Evolutionary conservation across 2,888 invertebrate genomes (phyloP), one percentile per base, ranked within the genome.

Genomic region (Macropis europaea): DNA sequence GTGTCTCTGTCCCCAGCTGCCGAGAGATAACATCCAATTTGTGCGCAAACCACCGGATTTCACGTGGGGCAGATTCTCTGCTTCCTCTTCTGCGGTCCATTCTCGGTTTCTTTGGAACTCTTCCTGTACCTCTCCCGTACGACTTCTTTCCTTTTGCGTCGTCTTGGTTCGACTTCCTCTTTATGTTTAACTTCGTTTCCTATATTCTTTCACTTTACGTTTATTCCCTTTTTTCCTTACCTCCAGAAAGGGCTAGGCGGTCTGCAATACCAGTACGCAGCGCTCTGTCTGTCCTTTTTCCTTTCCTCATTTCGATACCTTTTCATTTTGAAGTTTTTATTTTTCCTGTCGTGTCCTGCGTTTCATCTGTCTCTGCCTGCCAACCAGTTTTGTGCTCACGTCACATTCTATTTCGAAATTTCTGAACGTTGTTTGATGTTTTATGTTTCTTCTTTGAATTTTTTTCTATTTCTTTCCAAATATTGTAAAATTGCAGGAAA

Each of bases 1-100:
- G 40, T 53, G 40, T 63, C 69, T 73, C 77, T 84, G 82, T 86
- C 85, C 86, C 85, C 86, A 86, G 86, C 86, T 86, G 87, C 85
- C 77, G 82, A 82, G 84, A 83, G 86, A 86, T 87, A 88, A 80
- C 81, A 79, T 80, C 80, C 80, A 80, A 80, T 80, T 80, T 80
- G 81, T 74, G 81, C 74, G 77, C 82, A 79, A 82, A 81, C 81
- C 82, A 61, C 64, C 60, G 79, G 81, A 73, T 81, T 73, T 78
- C 76, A 67, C 76, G 63, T 56, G 40, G 54, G 40, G 68, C 61
- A 66, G 79, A 72, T 71, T 47, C 66, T 56, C 77, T 42, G 45
- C 48, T 78, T 67, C 67, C 76, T 63, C 34, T 30, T 30, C 19
- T 22, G 48, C 54, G 64, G 26, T 43, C 48, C 50, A 34, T 45